A percentile compares a stretch with the other conserved stretches of the same genome.
These are phyloP conservation scores for Diadema setosum DNA, from an alignment of 35 echinoderm and acorn worm genomes.

Conservation along the genomic window DNA sequence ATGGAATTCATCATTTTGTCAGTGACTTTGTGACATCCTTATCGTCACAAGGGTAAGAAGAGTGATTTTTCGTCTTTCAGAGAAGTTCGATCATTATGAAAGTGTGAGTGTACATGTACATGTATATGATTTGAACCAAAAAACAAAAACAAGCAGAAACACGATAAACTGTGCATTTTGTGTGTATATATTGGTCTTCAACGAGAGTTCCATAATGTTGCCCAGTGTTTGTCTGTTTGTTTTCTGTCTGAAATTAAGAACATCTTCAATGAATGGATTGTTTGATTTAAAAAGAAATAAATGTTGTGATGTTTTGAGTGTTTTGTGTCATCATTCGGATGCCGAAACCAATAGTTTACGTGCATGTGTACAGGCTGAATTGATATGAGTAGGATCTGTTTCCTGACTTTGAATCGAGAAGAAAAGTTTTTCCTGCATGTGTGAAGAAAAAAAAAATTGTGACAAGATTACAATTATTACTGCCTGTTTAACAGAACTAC, in stretches of 20 bases:
- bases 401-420: too few species aligned
- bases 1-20: not conserved
- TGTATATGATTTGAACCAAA: not conserved
- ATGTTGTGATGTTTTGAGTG: not conserved
- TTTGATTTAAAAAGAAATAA: not conserved
- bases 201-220: not conserved
- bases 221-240: not conserved
- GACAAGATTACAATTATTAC: too few species aligned
- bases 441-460: too few species aligned
- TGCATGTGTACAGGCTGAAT: not conserved
- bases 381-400: too few species aligned
- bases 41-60: not conserved
- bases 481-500: too few species aligned
- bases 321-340: too few species aligned
- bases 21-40: not conserved
- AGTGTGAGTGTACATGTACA: not conserved
- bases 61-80: not conserved
- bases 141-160: too few species aligned
- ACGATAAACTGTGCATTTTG: too few species aligned
- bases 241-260: not conserved
- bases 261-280: not conserved
- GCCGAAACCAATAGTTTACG: not conserved
- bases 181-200: slow-evolving; percentile 27
- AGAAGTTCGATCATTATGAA: not conserved
- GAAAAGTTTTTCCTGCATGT: too few species aligned